phyloP scores from a whole-genome alignment of 1,140 invertebrate species.

The Chymomyza costata region DNA sequence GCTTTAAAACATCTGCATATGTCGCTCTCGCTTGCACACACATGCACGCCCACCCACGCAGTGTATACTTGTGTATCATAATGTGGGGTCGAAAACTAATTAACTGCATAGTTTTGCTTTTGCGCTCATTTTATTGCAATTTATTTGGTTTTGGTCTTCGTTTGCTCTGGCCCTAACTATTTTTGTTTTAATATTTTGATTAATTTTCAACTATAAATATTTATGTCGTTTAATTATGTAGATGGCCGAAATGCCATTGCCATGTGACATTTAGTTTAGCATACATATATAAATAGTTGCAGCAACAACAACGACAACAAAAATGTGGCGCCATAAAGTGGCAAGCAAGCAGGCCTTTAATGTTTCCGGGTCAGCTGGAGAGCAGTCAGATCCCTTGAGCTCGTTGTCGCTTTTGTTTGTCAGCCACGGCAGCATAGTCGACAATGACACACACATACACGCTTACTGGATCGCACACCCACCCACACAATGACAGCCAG shows the following conservation, averaged over 20 bases:
- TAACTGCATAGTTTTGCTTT: slow-evolving; percentile 60
- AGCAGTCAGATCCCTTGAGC: slow-evolving; percentile 70
- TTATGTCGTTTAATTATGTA: slow-evolving; percentile 56
- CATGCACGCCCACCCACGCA: too few relatives aligned
- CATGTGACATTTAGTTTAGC: slow-evolving; percentile 50
- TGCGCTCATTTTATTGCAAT: slow-evolving; percentile 38
- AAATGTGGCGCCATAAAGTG: slow-evolving; percentile 5
- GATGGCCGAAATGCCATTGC: slow-evolving; percentile 19
- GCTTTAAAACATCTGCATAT: slow-evolving; percentile 31
- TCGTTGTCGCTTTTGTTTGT: slow-evolving; percentile 70
- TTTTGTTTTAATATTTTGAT: slow-evolving; percentile 51
- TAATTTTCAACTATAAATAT: slow-evolving; percentile 67
- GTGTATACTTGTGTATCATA: slow-evolving; percentile 4
- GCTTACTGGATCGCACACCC: slow-evolving; percentile 20
- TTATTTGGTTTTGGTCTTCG: background rate
- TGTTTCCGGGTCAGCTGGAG: slow-evolving; percentile 70
- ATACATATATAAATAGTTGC: too few relatives aligned
- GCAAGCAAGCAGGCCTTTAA: slow-evolving; percentile 50
- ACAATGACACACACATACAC: slow-evolving; percentile 37
- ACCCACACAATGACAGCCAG: slow-evolving; percentile 9
- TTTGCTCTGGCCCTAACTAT: slow-evolving; percentile 5
- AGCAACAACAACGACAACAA: slow-evolving; percentile 32
- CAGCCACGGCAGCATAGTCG: slow-evolving; percentile 68
- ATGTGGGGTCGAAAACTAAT: slow-evolving; percentile 66
- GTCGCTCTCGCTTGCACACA: slow-evolving; percentile 19